phyloP scores from a whole-genome alignment of 1,140 invertebrate genomes.

The Pteromalus puparum region DNA sequence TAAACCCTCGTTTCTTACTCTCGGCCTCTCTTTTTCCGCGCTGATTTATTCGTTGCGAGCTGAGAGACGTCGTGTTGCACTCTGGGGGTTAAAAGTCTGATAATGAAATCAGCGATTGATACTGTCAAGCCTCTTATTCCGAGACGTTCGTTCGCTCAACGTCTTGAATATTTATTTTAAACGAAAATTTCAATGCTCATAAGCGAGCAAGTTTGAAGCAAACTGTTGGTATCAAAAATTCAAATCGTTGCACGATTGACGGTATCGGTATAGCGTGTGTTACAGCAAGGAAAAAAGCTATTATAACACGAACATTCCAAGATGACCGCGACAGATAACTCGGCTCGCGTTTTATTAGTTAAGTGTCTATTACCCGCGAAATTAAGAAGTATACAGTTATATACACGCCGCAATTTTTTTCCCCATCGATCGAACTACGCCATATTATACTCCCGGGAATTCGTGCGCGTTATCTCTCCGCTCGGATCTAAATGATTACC shows the following conservation, averaged over 20 bases:
- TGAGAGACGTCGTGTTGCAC: neutral
- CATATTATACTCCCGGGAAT: constrained; percentile 9
- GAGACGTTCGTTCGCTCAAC: no score
- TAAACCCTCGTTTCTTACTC: neutral
- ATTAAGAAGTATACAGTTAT: neutral
- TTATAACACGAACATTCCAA: no score
- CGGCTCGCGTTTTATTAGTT: neutral
- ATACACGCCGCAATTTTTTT: neutral
- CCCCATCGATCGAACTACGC: neutral
- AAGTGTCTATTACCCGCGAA: neutral
- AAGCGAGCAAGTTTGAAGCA: no score
- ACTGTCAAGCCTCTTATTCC: neutral
- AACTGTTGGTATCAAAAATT: no score
- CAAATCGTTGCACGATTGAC: no score
- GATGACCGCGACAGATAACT: neutral
- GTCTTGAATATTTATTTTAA: no score
- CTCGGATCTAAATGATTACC: constrained; percentile 29
- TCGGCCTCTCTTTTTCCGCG: neutral
- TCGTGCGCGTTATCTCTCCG: constrained; percentile 16
- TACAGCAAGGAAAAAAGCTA: no score
- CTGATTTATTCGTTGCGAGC: constrained; percentile 14
- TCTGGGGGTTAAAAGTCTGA: neutral
- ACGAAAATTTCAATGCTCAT: no score
- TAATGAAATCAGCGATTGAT: neutral
- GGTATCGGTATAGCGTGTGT: no score